Conservation (phyloP, 2,888 invertebrate species). For the Nebria brevicollis region DNA sequence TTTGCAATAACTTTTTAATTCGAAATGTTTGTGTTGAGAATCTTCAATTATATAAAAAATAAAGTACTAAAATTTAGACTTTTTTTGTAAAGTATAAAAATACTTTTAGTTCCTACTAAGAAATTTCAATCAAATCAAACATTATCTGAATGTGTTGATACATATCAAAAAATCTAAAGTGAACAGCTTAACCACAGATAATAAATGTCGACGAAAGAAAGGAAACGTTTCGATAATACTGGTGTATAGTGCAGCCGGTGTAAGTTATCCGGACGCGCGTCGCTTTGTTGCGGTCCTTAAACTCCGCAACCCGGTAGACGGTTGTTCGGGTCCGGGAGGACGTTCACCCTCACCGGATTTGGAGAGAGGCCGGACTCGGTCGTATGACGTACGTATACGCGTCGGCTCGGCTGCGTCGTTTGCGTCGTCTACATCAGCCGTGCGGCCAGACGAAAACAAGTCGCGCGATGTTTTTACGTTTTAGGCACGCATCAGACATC, state of each 20-base stretch:
- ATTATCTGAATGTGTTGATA: too few species aligned
- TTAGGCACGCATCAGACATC: neutral
- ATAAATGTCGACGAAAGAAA: neutral
- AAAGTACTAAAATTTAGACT: too few species aligned
- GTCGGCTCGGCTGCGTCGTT: conserved; percentile 44
- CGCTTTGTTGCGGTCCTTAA: conserved; percentile 55
- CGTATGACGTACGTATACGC: conserved; percentile 45
- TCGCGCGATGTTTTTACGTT: neutral
- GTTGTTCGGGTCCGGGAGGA: conserved; percentile 48
- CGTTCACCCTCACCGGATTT: conserved; percentile 51
- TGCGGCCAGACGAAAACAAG: conserved; percentile 4
- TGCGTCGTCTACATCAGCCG: neutral
- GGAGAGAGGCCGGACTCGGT: conserved; percentile 23
- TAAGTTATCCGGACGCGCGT: conserved; percentile 34
- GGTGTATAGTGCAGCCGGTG: neutral
- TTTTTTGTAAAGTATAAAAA: too few species aligned
- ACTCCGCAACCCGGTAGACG: conserved; percentile 55
- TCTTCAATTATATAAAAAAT: too few species aligned
- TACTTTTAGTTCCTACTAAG: too few species aligned
- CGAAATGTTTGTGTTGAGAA: too few species aligned
- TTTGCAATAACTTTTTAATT: too few species aligned
- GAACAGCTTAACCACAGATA: neutral
- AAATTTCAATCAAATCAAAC: too few species aligned
- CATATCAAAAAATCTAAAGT: neutral
- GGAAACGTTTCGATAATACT: neutral